phyloP scores from a whole-genome alignment of 1,140 invertebrate genomes.

The Nylanderia fulva region DNA sequence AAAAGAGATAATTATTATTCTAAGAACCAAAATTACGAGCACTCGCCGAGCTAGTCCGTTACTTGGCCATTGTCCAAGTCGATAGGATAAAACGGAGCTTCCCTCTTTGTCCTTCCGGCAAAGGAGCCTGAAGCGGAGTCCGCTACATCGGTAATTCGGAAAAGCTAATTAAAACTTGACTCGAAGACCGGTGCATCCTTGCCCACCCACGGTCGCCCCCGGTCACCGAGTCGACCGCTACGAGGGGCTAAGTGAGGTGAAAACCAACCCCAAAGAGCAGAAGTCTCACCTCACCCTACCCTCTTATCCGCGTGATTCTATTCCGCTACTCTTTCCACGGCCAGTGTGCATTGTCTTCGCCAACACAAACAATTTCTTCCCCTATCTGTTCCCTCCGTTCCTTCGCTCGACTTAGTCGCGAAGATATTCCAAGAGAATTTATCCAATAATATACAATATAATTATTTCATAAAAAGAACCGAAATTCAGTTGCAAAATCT shows the following conservation, averaged over 20 bases:
- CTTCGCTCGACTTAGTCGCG: background rate
- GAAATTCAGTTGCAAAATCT: background rate
- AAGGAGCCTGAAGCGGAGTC: constrained; percentile 70
- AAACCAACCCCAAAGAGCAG: constrained; percentile 73
- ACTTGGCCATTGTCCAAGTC: constrained; percentile 72
- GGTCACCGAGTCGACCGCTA: constrained; percentile 71
- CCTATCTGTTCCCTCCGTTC: background rate
- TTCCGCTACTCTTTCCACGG: constrained; percentile 70
- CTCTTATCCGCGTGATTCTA: constrained; percentile 68
- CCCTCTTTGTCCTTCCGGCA: constrained; percentile 71
- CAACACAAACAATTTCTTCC: constrained; percentile 69
- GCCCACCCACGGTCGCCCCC: constrained; percentile 54
- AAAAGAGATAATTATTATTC: background rate
- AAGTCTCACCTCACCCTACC: constrained; percentile 66
- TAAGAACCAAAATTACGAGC: constrained; percentile 19
- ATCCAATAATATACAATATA: background rate
- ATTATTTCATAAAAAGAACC: no score
- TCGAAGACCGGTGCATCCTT: constrained; percentile 65
- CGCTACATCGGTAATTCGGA: constrained; percentile 80
- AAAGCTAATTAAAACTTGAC: constrained; percentile 83
- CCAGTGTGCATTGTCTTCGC: constrained; percentile 68
- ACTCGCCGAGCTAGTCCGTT: constrained; percentile 60
- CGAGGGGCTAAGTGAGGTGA: constrained; percentile 77
- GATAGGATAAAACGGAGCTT: constrained; percentile 55
- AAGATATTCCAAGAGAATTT: background rate